Conservation (phyloP, 2,113 vertebrate species). For the Orcinus orca region DNA sequence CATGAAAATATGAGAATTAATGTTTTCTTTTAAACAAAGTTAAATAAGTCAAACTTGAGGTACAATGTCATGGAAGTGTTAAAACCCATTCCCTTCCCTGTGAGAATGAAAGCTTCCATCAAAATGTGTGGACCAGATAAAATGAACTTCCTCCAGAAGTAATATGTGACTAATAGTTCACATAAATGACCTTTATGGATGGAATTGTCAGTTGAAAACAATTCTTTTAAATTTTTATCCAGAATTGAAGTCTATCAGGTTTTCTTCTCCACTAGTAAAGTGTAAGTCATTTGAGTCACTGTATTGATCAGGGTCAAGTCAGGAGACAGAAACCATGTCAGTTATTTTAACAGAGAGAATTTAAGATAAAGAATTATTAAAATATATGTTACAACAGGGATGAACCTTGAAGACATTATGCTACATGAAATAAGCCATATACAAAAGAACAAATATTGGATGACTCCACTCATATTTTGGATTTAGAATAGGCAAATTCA, state of each 20-base stretch:
- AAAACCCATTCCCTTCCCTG: background rate
- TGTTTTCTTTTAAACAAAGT: background rate
- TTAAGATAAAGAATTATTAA: background rate
- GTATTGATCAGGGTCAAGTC: background rate
- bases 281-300: background rate
- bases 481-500: background rate
- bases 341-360: background rate
- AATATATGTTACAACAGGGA: background rate
- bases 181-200: background rate
- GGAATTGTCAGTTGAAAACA: background rate
- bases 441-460: background rate
- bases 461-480: background rate
- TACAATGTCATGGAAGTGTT: background rate
- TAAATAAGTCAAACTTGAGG: background rate
- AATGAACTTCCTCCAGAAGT: background rate
- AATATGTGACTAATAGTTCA: background rate
- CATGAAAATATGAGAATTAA: background rate
- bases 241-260: background rate
- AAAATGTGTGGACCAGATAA: background rate
- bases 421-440: background rate
- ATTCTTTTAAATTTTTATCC: background rate
- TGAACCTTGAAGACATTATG: background rate
- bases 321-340: background rate
- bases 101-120: background rate
- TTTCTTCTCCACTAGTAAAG: background rate